These are phyloP conservation scores for Uria aalge DNA, from an alignment of 2,113 vertebrate genomes.

Conservation along the genomic window DNA sequence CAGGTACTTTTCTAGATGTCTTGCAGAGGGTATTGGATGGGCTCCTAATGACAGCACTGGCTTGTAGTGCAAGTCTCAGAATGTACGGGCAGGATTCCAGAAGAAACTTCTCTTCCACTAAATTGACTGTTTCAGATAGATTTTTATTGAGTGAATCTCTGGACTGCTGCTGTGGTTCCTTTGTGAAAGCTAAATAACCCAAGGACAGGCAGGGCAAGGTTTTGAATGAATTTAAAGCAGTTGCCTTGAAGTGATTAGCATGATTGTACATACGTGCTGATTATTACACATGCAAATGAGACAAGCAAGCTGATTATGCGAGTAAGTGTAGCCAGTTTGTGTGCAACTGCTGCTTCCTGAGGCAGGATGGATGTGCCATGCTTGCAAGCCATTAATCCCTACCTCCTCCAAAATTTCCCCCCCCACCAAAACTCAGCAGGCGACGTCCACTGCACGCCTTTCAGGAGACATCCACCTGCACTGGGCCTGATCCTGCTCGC, in stretches of 20 bases:
- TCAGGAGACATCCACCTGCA: background rate
- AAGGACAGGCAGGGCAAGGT: background rate
- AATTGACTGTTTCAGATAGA: background rate
- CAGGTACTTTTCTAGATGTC: background rate
- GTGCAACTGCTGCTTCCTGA: background rate
- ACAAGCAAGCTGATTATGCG: background rate
- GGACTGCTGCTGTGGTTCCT: background rate
- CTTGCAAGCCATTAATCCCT: background rate
- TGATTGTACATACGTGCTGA: background rate
- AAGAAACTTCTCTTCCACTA: background rate
- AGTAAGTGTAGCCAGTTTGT: background rate
- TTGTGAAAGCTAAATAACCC: background rate
- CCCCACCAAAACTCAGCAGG: background rate
- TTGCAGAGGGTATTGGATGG: background rate
- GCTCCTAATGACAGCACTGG: background rate
- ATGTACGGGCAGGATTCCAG: background rate
- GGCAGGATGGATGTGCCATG: background rate
- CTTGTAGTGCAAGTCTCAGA: background rate
- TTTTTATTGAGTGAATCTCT: background rate
- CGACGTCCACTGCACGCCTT: background rate
- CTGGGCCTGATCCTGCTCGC: background rate
- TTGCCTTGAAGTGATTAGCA: background rate
- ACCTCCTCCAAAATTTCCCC: background rate
- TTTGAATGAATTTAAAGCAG: slow-evolving; percentile 10
- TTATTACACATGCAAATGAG: slow-evolving; percentile 41